Conservation (phyloP, 2,797 vertebrate species). For the Hylomyscus alleni region DNA sequence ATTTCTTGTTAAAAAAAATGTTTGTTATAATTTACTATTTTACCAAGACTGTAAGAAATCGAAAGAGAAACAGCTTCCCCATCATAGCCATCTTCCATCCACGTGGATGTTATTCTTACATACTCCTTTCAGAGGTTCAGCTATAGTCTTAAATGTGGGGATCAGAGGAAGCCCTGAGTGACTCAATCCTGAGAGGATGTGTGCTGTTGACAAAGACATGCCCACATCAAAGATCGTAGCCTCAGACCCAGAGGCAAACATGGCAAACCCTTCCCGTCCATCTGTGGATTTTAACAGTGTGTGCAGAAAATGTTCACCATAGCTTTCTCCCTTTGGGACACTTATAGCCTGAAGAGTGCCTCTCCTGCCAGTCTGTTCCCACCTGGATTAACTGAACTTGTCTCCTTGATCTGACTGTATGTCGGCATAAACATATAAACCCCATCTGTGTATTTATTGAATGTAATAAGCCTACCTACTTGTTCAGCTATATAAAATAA, state of each 20-base stretch:
- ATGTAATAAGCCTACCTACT: neutral
- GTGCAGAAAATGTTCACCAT: neutral
- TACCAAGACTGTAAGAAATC: constrained; percentile 5
- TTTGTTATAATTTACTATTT: neutral
- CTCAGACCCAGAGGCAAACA: neutral
- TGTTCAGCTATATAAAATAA: neutral
- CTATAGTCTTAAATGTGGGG: neutral
- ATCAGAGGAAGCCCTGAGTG: neutral
- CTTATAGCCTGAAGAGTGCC: neutral
- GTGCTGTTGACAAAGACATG: neutral
- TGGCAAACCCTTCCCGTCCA: too few relatives aligned
- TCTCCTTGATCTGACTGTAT: neutral
- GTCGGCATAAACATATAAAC: neutral
- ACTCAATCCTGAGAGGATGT: neutral
- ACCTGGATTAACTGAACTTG: neutral
- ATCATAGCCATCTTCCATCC: neutral
- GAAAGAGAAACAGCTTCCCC: neutral
- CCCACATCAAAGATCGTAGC: neutral
- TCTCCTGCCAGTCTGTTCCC: neutral
- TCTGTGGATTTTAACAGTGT: neutral
- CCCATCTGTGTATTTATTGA: neutral
- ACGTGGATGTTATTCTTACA: neutral
- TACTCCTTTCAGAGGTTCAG: neutral
- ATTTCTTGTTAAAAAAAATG: constrained; percentile 16
- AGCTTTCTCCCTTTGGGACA: neutral